These are phyloP conservation scores for Byasa hedistus DNA, from an alignment of 2,888 invertebrate species.

Conservation along the genomic window DNA sequence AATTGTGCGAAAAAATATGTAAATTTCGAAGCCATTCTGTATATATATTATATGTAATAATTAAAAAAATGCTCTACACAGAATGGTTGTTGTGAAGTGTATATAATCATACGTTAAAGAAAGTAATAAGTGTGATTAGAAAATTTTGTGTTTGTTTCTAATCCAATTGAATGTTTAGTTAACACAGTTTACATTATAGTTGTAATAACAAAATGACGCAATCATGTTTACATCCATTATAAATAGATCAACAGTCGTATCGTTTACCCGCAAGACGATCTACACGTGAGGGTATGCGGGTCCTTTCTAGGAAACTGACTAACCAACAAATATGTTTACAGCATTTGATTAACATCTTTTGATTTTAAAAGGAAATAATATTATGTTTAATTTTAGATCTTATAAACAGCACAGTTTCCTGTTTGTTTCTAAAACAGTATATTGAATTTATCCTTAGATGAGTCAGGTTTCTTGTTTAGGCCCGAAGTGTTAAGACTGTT, in stretches of 20 bases:
- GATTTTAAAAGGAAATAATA: conserved; percentile 7
- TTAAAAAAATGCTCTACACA: too few species aligned
- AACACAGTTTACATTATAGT: neutral
- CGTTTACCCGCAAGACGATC: conserved; percentile 18
- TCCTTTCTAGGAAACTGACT: conserved; percentile 18
- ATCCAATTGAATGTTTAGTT: too few species aligned
- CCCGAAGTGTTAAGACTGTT: neutral
- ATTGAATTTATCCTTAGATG: neutral
- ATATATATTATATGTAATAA: too few species aligned
- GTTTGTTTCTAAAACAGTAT: conserved; percentile 10
- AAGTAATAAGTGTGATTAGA: too few species aligned
- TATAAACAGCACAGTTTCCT: conserved; percentile 14
- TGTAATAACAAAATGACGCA: conserved; percentile 6
- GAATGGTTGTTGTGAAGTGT: too few species aligned
- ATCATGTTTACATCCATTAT: conserved; percentile 20
- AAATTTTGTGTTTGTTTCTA: too few species aligned
- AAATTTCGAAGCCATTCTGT: too few species aligned
- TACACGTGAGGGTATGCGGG: conserved; percentile 25
- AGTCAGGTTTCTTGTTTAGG: neutral
- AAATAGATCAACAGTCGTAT: conserved; percentile 9
- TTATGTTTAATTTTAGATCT: conserved; percentile 15
- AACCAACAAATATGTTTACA: conserved; percentile 10
- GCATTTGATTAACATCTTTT: conserved; percentile 6
- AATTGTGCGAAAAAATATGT: too few species aligned
- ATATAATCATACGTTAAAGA: too few species aligned